Base-by-base conservation (phyloP, 2,888 invertebrate genomes). In the Parnassius smintheus region DNA sequence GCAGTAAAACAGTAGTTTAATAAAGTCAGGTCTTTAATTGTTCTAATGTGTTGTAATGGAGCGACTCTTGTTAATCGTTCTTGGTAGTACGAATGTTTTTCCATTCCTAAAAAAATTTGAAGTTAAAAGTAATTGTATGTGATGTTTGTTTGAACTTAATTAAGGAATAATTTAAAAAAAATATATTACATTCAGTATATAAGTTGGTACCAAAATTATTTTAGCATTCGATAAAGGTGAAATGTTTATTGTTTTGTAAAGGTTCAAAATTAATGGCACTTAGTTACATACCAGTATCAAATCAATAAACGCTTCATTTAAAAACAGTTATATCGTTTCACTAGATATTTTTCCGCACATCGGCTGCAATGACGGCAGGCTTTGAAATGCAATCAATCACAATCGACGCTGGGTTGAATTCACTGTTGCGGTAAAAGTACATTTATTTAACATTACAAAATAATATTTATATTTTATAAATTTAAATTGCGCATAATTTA, bases 371-470 rank as follows among this genome's bases (percentile, higher is more conserved):
- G 66, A 74, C 68, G 70, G 70, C 71, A 67, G 71, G 71, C 70
- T 75, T 71, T 68, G 64, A 67, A 75, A 69, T 68, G 70, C 71
- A 68, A 77, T 76, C 77, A 69, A 77, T 76, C 76, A 76, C 69
- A 45, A 63, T 71, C 68, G 66, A 67, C 67, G 65, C 58, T 66
- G 61, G 61, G 58, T 68, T 65, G 61, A 66, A 58, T 63, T 59
- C 56, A 59, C 59, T 59, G 56, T 59, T 69, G 63, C 65, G 64
- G 65, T 53, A 65, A 45, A 58, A 58, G 65, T 69, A 64, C 66
- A 18, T 18, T 18, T 18, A 18, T 18, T 18, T 18, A 18, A 18
- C 18, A 56, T 66, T 68, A 61, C 49, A 60, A 55, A 56, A 62
- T 53, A 52, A 55, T 63, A 61, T 65, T 67, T 65, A 58, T 52